Evolutionary conservation across 1,140 invertebrate species (phyloP).

Genomic region (Aphidius ervi): DNA sequence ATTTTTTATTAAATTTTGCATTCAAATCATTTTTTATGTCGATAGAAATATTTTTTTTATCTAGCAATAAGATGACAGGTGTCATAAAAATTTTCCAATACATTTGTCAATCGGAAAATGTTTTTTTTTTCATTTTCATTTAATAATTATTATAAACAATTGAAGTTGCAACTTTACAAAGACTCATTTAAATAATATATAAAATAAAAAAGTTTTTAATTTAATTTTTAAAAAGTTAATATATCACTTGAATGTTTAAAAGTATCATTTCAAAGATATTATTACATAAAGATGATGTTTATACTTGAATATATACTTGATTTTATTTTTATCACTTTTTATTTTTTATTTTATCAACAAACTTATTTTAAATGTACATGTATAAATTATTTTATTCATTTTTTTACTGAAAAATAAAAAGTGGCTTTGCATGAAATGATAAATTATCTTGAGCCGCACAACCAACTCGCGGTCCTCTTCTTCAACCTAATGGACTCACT

Average conservation of each 20-base stretch:
- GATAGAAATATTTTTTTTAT: too few relatives aligned
- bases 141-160: too few relatives aligned
- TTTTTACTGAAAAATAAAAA: constrained; percentile 1
- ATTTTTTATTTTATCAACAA: not conserved
- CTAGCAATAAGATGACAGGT: too few relatives aligned
- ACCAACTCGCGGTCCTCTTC: constrained; percentile 25
- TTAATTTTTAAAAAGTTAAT: not conserved
- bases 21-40: too few relatives aligned
- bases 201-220: too few relatives aligned
- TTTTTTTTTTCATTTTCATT: too few relatives aligned
- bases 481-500: constrained; percentile 25
- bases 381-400: not conserved
- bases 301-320: constrained; percentile 13
- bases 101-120: too few relatives aligned
- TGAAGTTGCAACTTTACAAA: too few relatives aligned
- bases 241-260: constrained; percentile 19
- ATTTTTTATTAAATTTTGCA: too few relatives aligned
- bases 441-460: constrained; percentile 28
- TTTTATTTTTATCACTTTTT: not conserved
- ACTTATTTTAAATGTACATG: not conserved
- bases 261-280: constrained; percentile 21
- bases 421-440: constrained; percentile 25
- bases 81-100: too few relatives aligned
- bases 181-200: too few relatives aligned
- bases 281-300: constrained; percentile 10